phyloP scores from a whole-genome alignment of 2,888 invertebrate genomes.

The Ernsta delagoae region DNA sequence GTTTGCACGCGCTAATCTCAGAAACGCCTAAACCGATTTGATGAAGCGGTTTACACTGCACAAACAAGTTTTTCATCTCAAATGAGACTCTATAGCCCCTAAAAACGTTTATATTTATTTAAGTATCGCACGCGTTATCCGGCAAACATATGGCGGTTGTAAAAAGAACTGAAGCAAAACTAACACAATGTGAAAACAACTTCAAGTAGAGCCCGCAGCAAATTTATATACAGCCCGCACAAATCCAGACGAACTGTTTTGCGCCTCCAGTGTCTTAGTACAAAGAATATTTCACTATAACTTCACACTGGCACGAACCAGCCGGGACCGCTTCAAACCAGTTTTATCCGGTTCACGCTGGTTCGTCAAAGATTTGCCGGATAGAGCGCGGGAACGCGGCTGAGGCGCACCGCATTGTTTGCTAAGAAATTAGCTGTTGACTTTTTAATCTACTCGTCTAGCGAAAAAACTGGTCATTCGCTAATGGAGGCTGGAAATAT shows the following conservation, averaged over 20 bases:
- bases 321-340: constrained; percentile 41
- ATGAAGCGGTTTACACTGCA: no score
- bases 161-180: constrained; percentile 35
- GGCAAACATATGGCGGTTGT: constrained; percentile 31
- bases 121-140: no score
- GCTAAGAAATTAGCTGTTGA: constrained; percentile 39
- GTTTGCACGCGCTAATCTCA: no score
- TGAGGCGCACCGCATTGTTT: constrained; percentile 33
- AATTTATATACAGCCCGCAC: constrained; percentile 40
- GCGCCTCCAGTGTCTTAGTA: constrained; percentile 28
- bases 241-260: constrained; percentile 41
- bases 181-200: constrained; percentile 39
- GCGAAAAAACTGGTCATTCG: constrained; percentile 29
- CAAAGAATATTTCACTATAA: constrained; percentile 44
- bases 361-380: constrained; percentile 21
- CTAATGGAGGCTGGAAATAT: constrained; percentile 34
- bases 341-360: constrained; percentile 39
- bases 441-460: constrained; percentile 27
- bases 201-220: constrained; percentile 34
- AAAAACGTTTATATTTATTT: no score
- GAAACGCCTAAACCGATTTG: no score
- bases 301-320: constrained; percentile 30
- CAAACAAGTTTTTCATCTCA: no score
- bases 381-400: constrained; percentile 15
- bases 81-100: no score